These are phyloP conservation scores for Carassius carassius DNA, from an alignment of 2,113 vertebrate genomes.

Conservation along the genomic window DNA sequence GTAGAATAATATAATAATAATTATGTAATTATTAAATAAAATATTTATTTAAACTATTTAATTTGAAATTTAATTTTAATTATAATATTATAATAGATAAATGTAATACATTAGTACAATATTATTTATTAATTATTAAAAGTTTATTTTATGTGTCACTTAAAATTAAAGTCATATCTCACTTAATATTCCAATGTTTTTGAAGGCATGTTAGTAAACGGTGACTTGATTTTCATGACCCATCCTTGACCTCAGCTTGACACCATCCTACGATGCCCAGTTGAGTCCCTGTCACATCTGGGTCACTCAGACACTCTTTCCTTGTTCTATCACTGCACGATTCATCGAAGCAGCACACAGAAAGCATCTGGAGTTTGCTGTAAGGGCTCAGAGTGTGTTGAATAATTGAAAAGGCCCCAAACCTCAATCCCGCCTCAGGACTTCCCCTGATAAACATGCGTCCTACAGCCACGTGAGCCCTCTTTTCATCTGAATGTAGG, in stretches of 20 bases:
- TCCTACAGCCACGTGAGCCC: neutral
- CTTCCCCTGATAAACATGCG: neutral
- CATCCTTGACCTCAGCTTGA: slow-evolving; percentile 2
- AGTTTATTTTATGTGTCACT: too few relatives aligned
- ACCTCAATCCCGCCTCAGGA: slow-evolving; percentile 13
- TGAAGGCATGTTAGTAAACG: slow-evolving; percentile 4
- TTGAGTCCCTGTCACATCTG: slow-evolving; percentile 29
- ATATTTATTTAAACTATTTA: too few relatives aligned
- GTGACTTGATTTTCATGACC: slow-evolving; percentile 28
- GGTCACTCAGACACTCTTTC: slow-evolving; percentile 2
- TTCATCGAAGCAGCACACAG: slow-evolving; percentile 28
- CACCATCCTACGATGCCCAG: neutral
- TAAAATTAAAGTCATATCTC: too few relatives aligned
- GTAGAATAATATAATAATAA: too few relatives aligned
- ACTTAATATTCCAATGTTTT: neutral
- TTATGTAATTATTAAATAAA: too few relatives aligned
- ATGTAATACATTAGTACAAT: too few relatives aligned
- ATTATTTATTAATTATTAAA: too few relatives aligned
- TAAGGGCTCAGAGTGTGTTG: slow-evolving; percentile 34
- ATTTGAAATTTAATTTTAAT: too few relatives aligned
- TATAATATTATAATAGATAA: too few relatives aligned
- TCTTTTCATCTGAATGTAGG: neutral
- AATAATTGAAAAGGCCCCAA: slow-evolving; percentile 50
- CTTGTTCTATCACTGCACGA: slow-evolving; percentile 22
- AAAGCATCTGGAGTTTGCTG: slow-evolving; percentile 26